Percentiles rank a stretch among this genome's conserved stretches.
phyloP scores from a whole-genome alignment of 2,888 invertebrate genomes.

The Andrena fulva region DNA sequence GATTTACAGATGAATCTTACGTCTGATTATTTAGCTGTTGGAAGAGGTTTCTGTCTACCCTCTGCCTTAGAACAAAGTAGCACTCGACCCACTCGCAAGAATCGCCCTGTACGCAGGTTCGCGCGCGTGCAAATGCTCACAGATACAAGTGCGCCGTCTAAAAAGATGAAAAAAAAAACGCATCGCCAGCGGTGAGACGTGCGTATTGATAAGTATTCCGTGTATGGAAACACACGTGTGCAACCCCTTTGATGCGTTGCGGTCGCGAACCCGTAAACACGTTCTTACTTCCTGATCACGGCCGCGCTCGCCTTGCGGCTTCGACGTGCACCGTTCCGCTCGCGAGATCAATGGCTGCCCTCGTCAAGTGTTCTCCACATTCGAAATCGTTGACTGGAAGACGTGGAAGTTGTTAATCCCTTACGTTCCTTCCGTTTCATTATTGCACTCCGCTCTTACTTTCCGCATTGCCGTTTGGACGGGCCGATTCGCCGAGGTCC shows the following conservation, averaged over 20 bases:
- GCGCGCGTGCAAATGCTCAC: constrained; percentile 10
- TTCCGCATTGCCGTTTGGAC: not conserved
- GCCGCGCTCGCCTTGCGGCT: constrained; percentile 33
- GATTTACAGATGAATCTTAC: not conserved
- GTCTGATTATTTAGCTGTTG: not conserved
- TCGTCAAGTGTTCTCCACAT: constrained; percentile 43
- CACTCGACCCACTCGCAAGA: not conserved
- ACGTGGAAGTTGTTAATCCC: constrained; percentile 40
- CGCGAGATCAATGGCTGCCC: constrained; percentile 38
- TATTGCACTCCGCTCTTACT: constrained; percentile 3
- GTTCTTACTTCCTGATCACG: constrained; percentile 52
- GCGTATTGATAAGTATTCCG: constrained; percentile 43
- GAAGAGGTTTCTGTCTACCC: not conserved
- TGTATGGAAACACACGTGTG: constrained; percentile 41
- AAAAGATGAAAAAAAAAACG: constrained; percentile 35
- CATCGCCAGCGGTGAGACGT: constrained; percentile 23
- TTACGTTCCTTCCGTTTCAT: constrained; percentile 23
- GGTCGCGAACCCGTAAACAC: constrained; percentile 47
- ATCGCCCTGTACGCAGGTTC: constrained; percentile 43
- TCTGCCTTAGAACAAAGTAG: not conserved
- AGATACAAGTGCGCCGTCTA: not conserved
- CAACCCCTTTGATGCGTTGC: constrained; percentile 51
- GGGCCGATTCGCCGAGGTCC: constrained; percentile 3
- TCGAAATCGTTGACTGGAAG: constrained; percentile 47
- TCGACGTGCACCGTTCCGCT: constrained; percentile 32